Base-by-base conservation (phyloP, 1,140 invertebrate species). In the Drosophila miranda region DNA sequence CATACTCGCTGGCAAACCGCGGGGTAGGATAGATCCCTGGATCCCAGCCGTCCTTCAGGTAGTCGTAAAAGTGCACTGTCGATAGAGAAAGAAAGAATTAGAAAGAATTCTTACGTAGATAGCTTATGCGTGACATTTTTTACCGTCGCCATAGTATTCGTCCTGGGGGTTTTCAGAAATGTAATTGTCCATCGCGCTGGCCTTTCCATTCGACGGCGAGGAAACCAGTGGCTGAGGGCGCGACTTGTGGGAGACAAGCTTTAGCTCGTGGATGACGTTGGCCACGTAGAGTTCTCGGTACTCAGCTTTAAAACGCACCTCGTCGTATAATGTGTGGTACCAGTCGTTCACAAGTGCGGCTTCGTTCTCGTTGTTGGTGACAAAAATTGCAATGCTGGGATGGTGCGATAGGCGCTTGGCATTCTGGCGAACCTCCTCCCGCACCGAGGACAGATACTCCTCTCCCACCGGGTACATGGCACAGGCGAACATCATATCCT, bases 281-380 rank as follows among this genome's bases (percentile, higher is more conserved):
- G 96, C 92, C 0, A 96, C 94, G 79, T 99, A 99, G 0, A 99
- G 92, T 77, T 94, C 94, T 0, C 97, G 91, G 87, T 99, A 99
- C 91, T 99, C 97, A 0, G 91, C 72, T 78, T 94, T 94, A 77
- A 96, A 97, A 38, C 92, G 86, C 2, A 92, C 77, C 57, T 93
- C 93, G 30, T 94, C 90, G 0, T 45, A 28, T 1, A 76, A 83
- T 3, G 96, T 97, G 1, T 92, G 92, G 90, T 97, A 97, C 97
- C 97, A 98, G 89, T 97, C 95, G 38, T 94, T 94, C 44, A 94
- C 92, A 2, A 99, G 91, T 0, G 97, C 98, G 26, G 94, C 95
- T 93, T 99, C 98, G 90, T 99, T 99, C 92, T 99, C 99, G 91
- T 99, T 99, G 90, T 99, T 99, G 3, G 97, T 98, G 13, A 97